phyloP scores from a whole-genome alignment of 2,797 vertebrate species.

The Aeoliscus strigatus region DNA sequence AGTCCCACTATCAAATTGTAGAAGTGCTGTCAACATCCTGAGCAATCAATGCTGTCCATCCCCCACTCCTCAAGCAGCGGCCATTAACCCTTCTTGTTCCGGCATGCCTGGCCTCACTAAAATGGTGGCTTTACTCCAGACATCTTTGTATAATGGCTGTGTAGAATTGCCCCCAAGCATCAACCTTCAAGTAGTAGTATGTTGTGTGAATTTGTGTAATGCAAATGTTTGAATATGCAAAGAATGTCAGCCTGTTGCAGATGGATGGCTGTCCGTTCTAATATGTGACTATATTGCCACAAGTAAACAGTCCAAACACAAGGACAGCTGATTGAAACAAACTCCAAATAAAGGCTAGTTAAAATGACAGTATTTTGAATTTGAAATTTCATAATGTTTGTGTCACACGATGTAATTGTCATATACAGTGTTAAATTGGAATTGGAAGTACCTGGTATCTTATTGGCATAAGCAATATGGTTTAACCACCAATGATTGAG shows the following conservation, averaged over 20 bases:
- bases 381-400: no score
- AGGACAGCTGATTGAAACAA: no score
- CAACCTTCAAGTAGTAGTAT: constrained; percentile 33
- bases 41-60: constrained; percentile 68
- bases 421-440: no score
- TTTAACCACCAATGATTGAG: no score
- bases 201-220: constrained; percentile 30
- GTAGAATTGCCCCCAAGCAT: constrained; percentile 56
- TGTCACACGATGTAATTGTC: no score
- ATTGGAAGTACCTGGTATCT: no score
- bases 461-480: no score
- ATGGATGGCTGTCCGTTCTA: constrained; percentile 1
- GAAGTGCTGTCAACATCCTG: constrained; percentile 73
- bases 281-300: neutral
- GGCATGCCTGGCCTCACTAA: constrained; percentile 69
- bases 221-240: constrained; percentile 33
- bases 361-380: no score
- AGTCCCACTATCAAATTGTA: constrained; percentile 68
- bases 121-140: constrained; percentile 66
- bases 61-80: constrained; percentile 62
- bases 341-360: no score
- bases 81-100: constrained; percentile 73
- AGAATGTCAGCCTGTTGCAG: constrained; percentile 44
- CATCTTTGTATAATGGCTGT: constrained; percentile 64
- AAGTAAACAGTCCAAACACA: neutral